Evolutionary conservation across 1,140 invertebrate genomes (phyloP).

Genomic region (Dreissena polymorpha): DNA sequence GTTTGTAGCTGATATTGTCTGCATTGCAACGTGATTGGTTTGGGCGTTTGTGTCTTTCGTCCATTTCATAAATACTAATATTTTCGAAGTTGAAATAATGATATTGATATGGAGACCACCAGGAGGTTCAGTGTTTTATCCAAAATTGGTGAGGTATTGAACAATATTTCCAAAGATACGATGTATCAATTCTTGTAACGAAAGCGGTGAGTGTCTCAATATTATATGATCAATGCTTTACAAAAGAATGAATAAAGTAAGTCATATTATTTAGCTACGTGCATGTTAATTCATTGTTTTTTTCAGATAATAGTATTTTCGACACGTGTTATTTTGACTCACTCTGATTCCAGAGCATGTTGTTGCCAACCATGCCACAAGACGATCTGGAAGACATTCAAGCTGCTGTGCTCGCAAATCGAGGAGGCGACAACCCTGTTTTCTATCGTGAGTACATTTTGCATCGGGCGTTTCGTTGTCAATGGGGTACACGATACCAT

Average conservation of each 20-base stretch:
- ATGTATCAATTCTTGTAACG: not conserved
- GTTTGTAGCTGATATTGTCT: too few species aligned
- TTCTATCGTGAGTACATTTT: conserved; percentile 28
- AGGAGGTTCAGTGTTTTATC: too few species aligned
- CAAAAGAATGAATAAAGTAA: not conserved
- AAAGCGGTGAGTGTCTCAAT: not conserved
- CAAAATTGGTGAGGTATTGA: too few species aligned
- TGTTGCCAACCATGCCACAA: conserved; percentile 30
- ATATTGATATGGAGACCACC: too few species aligned
- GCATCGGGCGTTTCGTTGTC: not conserved
- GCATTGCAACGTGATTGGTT: too few species aligned
- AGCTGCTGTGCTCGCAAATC: conserved; percentile 5
- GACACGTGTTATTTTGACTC: not conserved
- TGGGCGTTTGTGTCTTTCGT: too few species aligned
- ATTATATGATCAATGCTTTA: not conserved
- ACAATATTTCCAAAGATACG: not conserved
- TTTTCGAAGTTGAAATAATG: too few species aligned
- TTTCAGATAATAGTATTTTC: not conserved
- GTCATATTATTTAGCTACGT: not conserved
- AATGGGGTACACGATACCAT: too few species aligned
- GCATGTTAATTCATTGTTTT: not conserved
- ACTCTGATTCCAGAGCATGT: conserved; percentile 11
- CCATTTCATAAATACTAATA: too few species aligned
- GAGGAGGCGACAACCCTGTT: conserved; percentile 1
- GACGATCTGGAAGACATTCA: conserved; percentile 15